Conservation (phyloP, 30 jellyfish, hydroid and myxozoan genomes). For the Aurelia aurita complex sp. Pacific region DNA sequence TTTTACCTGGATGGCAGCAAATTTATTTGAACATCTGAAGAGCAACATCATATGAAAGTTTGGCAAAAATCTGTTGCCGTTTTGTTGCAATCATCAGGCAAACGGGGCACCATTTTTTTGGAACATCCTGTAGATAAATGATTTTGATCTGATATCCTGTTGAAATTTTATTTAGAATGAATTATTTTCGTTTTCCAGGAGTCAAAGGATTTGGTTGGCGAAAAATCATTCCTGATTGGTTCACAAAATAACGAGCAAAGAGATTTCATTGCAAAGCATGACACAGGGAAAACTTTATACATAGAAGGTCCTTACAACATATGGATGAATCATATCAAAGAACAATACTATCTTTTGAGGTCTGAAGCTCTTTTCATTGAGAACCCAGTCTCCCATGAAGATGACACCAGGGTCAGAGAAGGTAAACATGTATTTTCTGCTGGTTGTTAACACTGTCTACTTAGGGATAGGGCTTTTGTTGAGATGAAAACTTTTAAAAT, state of each 20-base stretch:
- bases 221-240: conserved; percentile 71
- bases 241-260: conserved; percentile 73
- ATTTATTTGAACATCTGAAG: too few species aligned
- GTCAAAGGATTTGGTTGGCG: conserved; percentile 13
- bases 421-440: conserved; percentile 7
- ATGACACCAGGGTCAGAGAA: conserved; percentile 64
- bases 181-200: conserved; percentile 7
- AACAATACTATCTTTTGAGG: conserved; percentile 66
- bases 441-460: too few species aligned
- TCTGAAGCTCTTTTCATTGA: conserved; percentile 54
- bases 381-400: conserved; percentile 61
- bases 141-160: too few species aligned
- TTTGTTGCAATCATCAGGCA: too few species aligned
- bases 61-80: too few species aligned
- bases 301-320: conserved; percentile 88
- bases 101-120: too few species aligned
- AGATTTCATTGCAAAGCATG: conserved; percentile 45
- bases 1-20: too few species aligned
- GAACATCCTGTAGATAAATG: too few species aligned
- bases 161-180: too few species aligned
- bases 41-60: too few species aligned
- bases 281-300: conserved; percentile 56
- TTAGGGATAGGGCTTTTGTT: too few species aligned
- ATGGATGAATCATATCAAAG: conserved; percentile 83
- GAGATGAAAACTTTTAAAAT: too few species aligned